phyloP scores from a whole-genome alignment of 2,888 invertebrate genomes.

The Rhingia rostrata region DNA sequence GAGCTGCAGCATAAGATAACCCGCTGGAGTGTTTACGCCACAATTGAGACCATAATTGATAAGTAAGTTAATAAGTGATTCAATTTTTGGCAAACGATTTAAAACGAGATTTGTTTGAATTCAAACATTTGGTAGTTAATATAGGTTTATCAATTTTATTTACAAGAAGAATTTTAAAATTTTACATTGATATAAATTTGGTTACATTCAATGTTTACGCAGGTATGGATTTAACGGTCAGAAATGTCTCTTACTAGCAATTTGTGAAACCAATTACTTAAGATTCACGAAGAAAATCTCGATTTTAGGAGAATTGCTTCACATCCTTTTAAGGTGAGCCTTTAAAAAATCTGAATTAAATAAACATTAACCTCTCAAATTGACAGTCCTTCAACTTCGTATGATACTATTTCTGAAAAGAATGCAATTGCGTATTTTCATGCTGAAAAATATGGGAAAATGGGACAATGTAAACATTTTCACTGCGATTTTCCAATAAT shows the following conservation, averaged over 20 bases:
- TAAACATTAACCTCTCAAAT: background rate
- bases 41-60: slow-evolving; percentile 45
- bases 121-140: too few species aligned
- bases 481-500: slow-evolving; percentile 50
- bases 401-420: slow-evolving; percentile 65
- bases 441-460: slow-evolving; percentile 44
- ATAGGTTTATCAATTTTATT: too few species aligned
- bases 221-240: slow-evolving; percentile 79
- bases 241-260: slow-evolving; percentile 78
- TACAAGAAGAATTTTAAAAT: too few species aligned
- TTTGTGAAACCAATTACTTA: slow-evolving; percentile 78
- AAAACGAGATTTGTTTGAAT: background rate
- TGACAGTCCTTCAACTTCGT: slow-evolving; percentile 77
- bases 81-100: background rate
- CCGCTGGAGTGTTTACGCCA: slow-evolving; percentile 58
- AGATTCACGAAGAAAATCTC: slow-evolving; percentile 77
- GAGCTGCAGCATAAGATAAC: slow-evolving; percentile 38
- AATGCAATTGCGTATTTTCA: slow-evolving; percentile 23
- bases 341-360: background rate
- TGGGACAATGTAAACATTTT: slow-evolving; percentile 32
- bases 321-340: slow-evolving; percentile 78
- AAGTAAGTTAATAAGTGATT: slow-evolving; percentile 32
- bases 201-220: background rate
- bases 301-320: slow-evolving; percentile 78
- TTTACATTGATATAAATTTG: too few species aligned